Conservation (phyloP, 2,113 vertebrate genomes). For the Haemorhous mexicanus region DNA sequence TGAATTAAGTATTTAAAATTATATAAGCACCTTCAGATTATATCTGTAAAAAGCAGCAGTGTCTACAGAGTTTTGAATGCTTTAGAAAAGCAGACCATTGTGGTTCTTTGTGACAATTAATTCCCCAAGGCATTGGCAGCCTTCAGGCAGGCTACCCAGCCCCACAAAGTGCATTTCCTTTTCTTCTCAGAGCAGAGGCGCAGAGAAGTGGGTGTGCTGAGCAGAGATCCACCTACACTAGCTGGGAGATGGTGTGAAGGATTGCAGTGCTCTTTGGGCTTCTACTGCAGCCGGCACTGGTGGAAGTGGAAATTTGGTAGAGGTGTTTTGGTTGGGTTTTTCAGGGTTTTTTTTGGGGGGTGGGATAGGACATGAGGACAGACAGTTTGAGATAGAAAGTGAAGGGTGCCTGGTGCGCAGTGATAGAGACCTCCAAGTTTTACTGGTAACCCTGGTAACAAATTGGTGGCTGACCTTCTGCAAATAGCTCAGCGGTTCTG, state of each 20-base stretch:
- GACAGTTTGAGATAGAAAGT: not conserved
- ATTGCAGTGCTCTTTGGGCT: not conserved
- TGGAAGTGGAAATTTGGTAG: not conserved
- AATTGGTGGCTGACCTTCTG: not conserved
- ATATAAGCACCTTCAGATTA: not conserved
- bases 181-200: not conserved
- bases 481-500: not conserved
- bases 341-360: rapidly evolving
- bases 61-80: not conserved
- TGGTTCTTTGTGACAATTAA: not conserved
- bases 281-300: not conserved
- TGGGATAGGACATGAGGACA: too few species aligned
- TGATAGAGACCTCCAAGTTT: not conserved
- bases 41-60: not conserved
- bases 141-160: not conserved
- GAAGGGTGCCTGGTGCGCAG: not conserved
- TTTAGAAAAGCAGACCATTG: not conserved
- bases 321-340: not conserved
- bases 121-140: not conserved
- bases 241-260: not conserved
- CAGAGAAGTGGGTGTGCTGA: not conserved
- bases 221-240: not conserved
- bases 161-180: not conserved
- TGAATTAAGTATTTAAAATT: not conserved
- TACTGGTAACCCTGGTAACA: not conserved